Evolutionary conservation across 1,140 invertebrate genomes (phyloP).

Genomic region (Drosophila aff.): DNA sequence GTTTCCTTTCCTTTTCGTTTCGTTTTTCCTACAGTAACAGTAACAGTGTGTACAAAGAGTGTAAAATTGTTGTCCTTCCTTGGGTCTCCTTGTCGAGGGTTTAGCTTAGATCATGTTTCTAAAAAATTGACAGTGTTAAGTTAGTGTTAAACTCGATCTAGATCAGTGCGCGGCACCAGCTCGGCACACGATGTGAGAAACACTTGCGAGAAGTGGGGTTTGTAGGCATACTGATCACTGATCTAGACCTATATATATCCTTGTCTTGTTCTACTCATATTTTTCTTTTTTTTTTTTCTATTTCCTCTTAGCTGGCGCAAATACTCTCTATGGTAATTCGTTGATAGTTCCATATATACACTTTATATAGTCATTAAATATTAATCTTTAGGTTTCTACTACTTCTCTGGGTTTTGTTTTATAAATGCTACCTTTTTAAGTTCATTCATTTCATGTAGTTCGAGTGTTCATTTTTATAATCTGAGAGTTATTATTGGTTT

Average conservation of each 20-base stretch:
- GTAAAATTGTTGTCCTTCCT: conserved; percentile 60
- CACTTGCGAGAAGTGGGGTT: neutral
- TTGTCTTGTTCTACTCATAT: conserved; percentile 20
- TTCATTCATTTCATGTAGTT: conserved; percentile 44
- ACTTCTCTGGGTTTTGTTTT: conserved; percentile 35
- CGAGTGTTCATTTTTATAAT: conserved; percentile 4
- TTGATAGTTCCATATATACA: conserved; percentile 76
- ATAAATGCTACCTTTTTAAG: conserved; percentile 77
- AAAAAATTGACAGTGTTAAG: conserved; percentile 75
- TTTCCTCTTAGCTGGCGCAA: conserved; percentile 14
- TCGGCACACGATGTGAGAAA: neutral
- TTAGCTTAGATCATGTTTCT: conserved; percentile 58
- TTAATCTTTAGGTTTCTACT: conserved; percentile 57
- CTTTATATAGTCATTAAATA: conserved; percentile 49
- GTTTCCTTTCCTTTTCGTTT: conserved; percentile 1
- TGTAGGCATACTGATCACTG: neutral
- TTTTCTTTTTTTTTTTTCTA: neutral
- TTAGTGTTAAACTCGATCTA: conserved; percentile 42
- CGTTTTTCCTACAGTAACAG: conserved; percentile 19
- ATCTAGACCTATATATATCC: neutral
- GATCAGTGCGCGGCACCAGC: conserved; percentile 1
- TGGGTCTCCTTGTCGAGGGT: conserved; percentile 4
- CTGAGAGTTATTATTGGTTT: conserved; percentile 5
- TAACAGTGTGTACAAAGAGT: conserved; percentile 72
- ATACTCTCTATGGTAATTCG: conserved; percentile 75